phyloP scores from a whole-genome alignment of 2,888 invertebrate genomes.

The Acanthococcus lagerstroemiae region DNA sequence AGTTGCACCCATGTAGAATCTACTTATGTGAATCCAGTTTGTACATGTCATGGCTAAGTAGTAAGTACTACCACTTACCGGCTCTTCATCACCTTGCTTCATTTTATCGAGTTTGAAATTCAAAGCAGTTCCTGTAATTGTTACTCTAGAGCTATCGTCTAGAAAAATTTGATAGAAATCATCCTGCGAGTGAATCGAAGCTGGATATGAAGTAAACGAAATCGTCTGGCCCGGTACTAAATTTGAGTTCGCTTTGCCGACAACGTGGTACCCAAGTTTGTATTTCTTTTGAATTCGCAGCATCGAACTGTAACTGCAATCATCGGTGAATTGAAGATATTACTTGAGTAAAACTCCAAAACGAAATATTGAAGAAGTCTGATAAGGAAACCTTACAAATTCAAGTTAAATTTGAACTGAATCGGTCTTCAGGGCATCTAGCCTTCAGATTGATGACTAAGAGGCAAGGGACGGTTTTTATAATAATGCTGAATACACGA shows the following conservation, averaged over 20 bases:
- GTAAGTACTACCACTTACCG: too few species aligned
- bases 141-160: slow-evolving; percentile 46
- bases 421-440: neutral
- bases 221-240: slow-evolving; percentile 57
- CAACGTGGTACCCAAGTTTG: slow-evolving; percentile 61
- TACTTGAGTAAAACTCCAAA: neutral
- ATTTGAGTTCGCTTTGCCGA: slow-evolving; percentile 43
- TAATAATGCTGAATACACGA: too few species aligned
- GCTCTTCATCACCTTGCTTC: too few species aligned
- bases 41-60: too few species aligned
- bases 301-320: slow-evolving; percentile 63
- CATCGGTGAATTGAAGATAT: neutral
- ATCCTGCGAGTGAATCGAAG: slow-evolving; percentile 68
- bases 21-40: too few species aligned
- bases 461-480: too few species aligned
- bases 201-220: slow-evolving; percentile 76
- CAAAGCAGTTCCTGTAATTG: slow-evolving; percentile 67
- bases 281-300: slow-evolving; percentile 73
- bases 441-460: neutral
- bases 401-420: too few species aligned
- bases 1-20: too few species aligned
- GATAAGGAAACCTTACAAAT: too few species aligned
- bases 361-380: neutral
- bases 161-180: slow-evolving; percentile 64
- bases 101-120: slow-evolving; percentile 53